These are phyloP conservation scores for Dendrolimus punctatus DNA, from an alignment of 1,140 invertebrate species.

Conservation along the genomic window DNA sequence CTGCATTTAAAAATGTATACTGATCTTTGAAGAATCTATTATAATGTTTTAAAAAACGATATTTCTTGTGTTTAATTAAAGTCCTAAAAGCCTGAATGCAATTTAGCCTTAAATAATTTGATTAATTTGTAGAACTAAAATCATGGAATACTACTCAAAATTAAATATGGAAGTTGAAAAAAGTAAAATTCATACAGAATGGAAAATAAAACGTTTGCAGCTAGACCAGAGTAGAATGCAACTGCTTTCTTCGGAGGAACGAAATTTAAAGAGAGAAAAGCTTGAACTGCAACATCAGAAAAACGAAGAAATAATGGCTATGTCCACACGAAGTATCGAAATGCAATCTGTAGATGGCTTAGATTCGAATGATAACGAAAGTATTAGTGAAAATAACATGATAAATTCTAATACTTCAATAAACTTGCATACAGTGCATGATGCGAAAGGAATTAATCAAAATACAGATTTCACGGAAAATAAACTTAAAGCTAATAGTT, in stretches of 20 bases:
- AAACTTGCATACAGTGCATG: conserved; percentile 8
- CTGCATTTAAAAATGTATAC: too few species aligned
- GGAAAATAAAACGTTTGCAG: conserved; percentile 74
- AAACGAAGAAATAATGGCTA: conserved; percentile 53
- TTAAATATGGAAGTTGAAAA: conserved; percentile 72
- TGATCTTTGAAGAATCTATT: too few species aligned
- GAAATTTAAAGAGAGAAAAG: conserved; percentile 64
- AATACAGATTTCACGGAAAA: conserved; percentile 18
- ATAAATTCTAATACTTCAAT: conserved; percentile 20
- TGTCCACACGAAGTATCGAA: conserved; percentile 51
- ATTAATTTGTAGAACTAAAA: conserved; percentile 55
- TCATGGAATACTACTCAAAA: conserved; percentile 73
- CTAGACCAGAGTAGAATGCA: conserved; percentile 72
- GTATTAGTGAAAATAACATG: conserved; percentile 10
- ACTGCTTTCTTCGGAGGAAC: conserved; percentile 61
- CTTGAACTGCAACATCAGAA: conserved; percentile 61
- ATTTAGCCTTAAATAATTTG: neutral
- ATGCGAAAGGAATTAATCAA: conserved; percentile 11
- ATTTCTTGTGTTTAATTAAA: too few species aligned
- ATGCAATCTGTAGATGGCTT: conserved; percentile 35
- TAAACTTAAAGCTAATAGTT: conserved; percentile 31
- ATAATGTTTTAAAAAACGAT: too few species aligned
- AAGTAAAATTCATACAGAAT: conserved; percentile 69
- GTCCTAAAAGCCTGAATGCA: too few species aligned
- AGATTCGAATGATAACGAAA: conserved; percentile 15